Base-by-base conservation (phyloP, 2,888 invertebrate genomes). In the Chironomus tentans region DNA sequence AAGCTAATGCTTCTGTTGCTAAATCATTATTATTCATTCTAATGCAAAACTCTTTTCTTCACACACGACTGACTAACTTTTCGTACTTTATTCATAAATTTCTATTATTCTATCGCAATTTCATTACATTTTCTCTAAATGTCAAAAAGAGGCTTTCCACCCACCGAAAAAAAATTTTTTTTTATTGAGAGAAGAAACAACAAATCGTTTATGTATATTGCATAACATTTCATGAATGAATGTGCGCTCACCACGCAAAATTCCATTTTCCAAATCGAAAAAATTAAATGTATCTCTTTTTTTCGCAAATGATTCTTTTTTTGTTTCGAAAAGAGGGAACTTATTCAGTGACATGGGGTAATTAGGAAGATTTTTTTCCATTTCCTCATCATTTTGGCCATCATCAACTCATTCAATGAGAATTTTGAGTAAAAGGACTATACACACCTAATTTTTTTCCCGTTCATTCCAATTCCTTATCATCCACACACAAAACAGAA, bases 221-320 rank as follows among this genome's bases (percentile, higher is more conserved):
- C 65, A 65, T 65, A 65, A 65, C 65, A 65, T 65, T 65, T 65
- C 65, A 65, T 65, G 22, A 65, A 24, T 65, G 22, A 65, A 24
- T 21, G 65, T 24, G 65, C 65, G 24, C 65, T 65, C 65, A 65
- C 65, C 65, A 65, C 65, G 65, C 65, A 65, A 65, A 65, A 65
- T 65, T 65, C 24, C 24, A 65, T 15, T 56, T 56, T 56, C 56
- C 56, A 56, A 56, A 56, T 18, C 56, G 56, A 56, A 15, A n/a
- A 56, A 38, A 38, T 38, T 38, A 56, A 7, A 6, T 65, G 18
- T 65, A 5, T 10, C 24, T 65, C 24, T 21, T 13, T 24, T 13
- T 65, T 22, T 65, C 65, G 21, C 24, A 13, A 12, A 65, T n/a
- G n/a, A 6, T 28, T 28, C 28, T 5, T 6, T 38, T 38, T 38